Evolutionary conservation across 2,888 invertebrate species (phyloP).

Genomic region (Clepsis dumicolana): DNA sequence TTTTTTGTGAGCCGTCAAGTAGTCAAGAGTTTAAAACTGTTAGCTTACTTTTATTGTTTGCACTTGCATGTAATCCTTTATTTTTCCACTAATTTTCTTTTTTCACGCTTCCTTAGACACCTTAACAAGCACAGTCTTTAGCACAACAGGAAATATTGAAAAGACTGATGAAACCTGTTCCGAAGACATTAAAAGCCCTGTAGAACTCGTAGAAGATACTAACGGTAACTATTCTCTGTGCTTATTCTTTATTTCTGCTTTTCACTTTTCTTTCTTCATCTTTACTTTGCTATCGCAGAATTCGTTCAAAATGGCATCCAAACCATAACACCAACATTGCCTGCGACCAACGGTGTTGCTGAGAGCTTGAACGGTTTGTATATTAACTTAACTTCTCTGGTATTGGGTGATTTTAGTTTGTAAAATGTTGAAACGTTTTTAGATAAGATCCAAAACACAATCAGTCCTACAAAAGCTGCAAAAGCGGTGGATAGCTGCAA

Average conservation of each 20-base stretch:
- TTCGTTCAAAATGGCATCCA: slow-evolving; percentile 46
- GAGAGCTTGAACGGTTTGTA: slow-evolving; percentile 44
- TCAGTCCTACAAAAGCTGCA: slow-evolving; percentile 51
- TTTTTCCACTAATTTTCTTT: slow-evolving; percentile 44
- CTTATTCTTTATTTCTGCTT: slow-evolving; percentile 36
- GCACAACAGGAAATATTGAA: slow-evolving; percentile 50
- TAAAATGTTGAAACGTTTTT: slow-evolving; percentile 50
- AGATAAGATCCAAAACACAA: slow-evolving; percentile 55
- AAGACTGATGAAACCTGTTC: slow-evolving; percentile 37
- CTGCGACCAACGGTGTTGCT: slow-evolving; percentile 45
- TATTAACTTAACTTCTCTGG: slow-evolving; percentile 47
- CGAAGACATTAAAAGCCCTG: slow-evolving; percentile 51
- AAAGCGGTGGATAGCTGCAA: slow-evolving; percentile 48
- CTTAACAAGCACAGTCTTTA: slow-evolving; percentile 59
- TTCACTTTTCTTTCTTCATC: slow-evolving; percentile 37
- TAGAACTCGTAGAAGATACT: slow-evolving; percentile 49
- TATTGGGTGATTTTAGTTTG: slow-evolving; percentile 26
- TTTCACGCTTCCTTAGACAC: slow-evolving; percentile 57
- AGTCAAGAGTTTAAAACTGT: background rate
- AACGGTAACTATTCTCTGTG: slow-evolving; percentile 49
- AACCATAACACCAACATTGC: slow-evolving; percentile 28
- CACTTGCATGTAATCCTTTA: slow-evolving; percentile 59
- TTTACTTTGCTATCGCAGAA: slow-evolving; percentile 50
- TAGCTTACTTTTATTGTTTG: slow-evolving; percentile 48
- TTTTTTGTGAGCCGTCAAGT: too few species aligned